These are phyloP conservation scores for Trichopria drosophilae DNA, from an alignment of 2,888 invertebrate species.

Conservation along the genomic window DNA sequence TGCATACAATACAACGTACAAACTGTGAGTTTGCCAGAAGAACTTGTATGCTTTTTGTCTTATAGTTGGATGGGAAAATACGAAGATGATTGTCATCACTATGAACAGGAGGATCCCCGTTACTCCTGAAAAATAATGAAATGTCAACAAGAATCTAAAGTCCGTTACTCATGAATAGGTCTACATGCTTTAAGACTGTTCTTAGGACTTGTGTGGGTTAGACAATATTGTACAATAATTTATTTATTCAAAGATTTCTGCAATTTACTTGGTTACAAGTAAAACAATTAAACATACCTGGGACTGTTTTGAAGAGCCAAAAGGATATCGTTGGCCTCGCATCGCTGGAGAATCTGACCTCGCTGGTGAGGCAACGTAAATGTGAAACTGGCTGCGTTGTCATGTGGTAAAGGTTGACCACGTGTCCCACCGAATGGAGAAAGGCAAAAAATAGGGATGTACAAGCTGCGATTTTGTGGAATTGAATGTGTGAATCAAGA, in stretches of 20 bases:
- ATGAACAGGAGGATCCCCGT: slow-evolving; percentile 86
- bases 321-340: slow-evolving; percentile 91
- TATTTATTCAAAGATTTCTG: too few relatives aligned
- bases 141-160: too few relatives aligned
- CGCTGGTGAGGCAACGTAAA: slow-evolving; percentile 86
- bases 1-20: slow-evolving; percentile 84
- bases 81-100: slow-evolving; percentile 92
- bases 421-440: slow-evolving; percentile 90
- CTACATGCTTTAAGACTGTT: too few relatives aligned
- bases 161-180: too few relatives aligned
- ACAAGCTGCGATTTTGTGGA: slow-evolving; percentile 95
- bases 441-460: slow-evolving; percentile 92
- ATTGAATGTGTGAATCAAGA: slow-evolving; percentile 91
- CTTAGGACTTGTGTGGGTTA: too few relatives aligned
- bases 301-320: slow-evolving; percentile 94
- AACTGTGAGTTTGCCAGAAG: slow-evolving; percentile 92
- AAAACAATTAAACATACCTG: slow-evolving; percentile 64
- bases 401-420: slow-evolving; percentile 96
- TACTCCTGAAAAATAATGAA: slow-evolving; percentile 65
- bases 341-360: slow-evolving; percentile 92
- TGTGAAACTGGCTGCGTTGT: slow-evolving; percentile 94
- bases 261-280: too few relatives aligned
- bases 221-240: too few relatives aligned
- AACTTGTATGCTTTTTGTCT: slow-evolving; percentile 92
- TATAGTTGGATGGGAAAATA: slow-evolving; percentile 93